Base-by-base conservation (phyloP, 2,113 vertebrate genomes). In the Paradoxurus hermaphroditus region DNA sequence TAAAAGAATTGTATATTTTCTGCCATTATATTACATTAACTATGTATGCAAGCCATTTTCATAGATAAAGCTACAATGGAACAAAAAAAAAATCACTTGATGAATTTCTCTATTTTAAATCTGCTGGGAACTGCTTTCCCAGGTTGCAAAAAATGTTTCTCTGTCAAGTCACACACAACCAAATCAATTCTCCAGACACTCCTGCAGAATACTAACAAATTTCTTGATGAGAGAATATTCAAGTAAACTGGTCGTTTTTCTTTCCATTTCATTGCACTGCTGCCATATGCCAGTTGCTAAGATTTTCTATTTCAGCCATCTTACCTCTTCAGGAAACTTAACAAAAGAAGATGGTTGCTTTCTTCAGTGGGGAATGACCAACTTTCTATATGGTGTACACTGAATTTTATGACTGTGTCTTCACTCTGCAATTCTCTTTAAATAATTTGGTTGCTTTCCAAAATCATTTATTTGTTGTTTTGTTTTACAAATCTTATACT, bases 51-150 rank as follows among this genome's bases (percentile, higher is more conserved):
- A 96, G 46, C 15, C 59, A 95, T 88, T 96, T 91, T 94, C 63
- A 73, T 34, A 97, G 63, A 95, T 83, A 94, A 95, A 95, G 39
- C 67, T 75, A 51, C 31, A 44, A 3, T 59, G 4, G 15, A 94
- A 97, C 12, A 98, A 73, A 67, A 97, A 88, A 95, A 97, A 89
- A 95, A 41, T 85, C 59, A 59, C 39, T 79, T 77, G 41, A 96
- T 96, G 44, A 92, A 96, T 94, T 96, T 97, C 46, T 96, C 31
- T 78, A 68, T 94, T 98, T 98, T 95, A 94, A 94, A 94, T 98
- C 98, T 90, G 98, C 7, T 27, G 92, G 98, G 98, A 99, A 98
- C 77, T n/a, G 82, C 44, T 98, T 96, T 86, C 87, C 94, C 85
- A 94, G 81, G 97, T 94, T 95, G 97, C 59, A 97, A 98, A 96